Percentiles rank a stretch among this genome's conserved stretches.
Evolutionary conservation across 2,888 invertebrate genomes (phyloP).

Genomic region (Melipona bicolor): DNA sequence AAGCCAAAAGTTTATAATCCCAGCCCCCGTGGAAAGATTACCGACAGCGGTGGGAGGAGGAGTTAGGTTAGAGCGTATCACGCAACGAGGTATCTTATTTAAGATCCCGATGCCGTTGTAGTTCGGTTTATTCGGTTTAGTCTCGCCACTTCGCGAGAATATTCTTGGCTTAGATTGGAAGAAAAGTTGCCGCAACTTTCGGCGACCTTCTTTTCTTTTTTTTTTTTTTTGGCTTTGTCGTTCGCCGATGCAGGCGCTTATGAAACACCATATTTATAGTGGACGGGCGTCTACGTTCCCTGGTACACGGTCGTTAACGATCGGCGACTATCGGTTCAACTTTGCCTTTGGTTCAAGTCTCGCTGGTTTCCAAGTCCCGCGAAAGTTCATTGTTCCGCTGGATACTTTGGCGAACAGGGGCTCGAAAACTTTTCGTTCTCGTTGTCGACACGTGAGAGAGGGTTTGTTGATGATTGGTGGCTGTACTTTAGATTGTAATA

Average conservation of each 20-base stretch:
- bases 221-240: neutral
- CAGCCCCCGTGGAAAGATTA: slow-evolving; percentile 21
- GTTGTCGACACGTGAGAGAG: too few species aligned
- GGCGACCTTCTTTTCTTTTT: neutral
- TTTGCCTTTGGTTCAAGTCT: neutral
- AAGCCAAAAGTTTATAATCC: slow-evolving; percentile 42
- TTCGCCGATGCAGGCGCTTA: neutral
- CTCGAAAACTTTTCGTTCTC: neutral
- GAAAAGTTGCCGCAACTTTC: slow-evolving; percentile 3
- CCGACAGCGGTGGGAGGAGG: too few species aligned
- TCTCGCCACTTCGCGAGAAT: slow-evolving; percentile 5
- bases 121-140: slow-evolving; percentile 19
- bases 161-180: slow-evolving; percentile 22
- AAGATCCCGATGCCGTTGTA: slow-evolving; percentile 33
- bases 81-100: slow-evolving; percentile 35
- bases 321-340: neutral
- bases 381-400: neutral
- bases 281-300: neutral
- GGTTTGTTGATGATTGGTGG: too few species aligned
- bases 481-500: too few species aligned
- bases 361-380: too few species aligned
- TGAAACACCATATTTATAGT: neutral
- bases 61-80: slow-evolving; percentile 1
- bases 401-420: neutral
- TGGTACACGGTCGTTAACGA: neutral